Evolutionary conservation across 2,888 invertebrate genomes (phyloP).

Genomic region (Trimorus sp.): DNA sequence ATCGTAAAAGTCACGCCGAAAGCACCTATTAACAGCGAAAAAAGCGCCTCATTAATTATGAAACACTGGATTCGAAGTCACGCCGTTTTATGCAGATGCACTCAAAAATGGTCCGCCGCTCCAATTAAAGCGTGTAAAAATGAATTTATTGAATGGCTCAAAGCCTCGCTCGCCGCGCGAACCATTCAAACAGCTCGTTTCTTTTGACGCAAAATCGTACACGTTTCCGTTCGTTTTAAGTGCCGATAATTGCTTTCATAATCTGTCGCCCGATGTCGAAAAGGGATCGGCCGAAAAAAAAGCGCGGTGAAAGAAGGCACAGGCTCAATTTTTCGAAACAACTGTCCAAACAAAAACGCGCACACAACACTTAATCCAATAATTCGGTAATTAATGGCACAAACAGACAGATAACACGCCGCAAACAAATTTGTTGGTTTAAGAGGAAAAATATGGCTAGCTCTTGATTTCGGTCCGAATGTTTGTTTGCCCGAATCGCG

Average conservation of each 20-base stretch:
- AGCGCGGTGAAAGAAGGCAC: not conserved
- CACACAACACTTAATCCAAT: constrained; percentile 25
- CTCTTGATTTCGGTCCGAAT: not conserved
- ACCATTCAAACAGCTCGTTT: constrained; percentile 39
- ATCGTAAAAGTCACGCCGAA: constrained; percentile 38
- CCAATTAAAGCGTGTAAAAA: constrained; percentile 61
- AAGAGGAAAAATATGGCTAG: constrained; percentile 4
- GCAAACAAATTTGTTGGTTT: constrained; percentile 20
- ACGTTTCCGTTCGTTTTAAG: constrained; percentile 45
- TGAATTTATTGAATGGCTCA: constrained; percentile 60
- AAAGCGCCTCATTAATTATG: constrained; percentile 52
- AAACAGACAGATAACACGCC: constrained; percentile 11
- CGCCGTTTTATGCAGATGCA: constrained; percentile 51
- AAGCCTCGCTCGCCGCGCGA: constrained; percentile 47
- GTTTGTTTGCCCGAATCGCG: not conserved
- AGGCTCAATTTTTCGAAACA: not conserved
- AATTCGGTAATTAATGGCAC: constrained; percentile 24
- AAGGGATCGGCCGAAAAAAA: constrained; percentile 1
- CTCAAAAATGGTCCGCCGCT: constrained; percentile 47
- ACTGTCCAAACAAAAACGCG: constrained; percentile 14
- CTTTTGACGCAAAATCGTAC: constrained; percentile 46
- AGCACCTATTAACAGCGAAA: constrained; percentile 39
- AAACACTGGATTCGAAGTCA: constrained; percentile 44
- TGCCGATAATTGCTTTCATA: constrained; percentile 60
- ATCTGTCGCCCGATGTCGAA: constrained; percentile 35